phyloP scores from a whole-genome alignment of 2,113 vertebrate genomes.

The Cephalopholis sonnerati region DNA sequence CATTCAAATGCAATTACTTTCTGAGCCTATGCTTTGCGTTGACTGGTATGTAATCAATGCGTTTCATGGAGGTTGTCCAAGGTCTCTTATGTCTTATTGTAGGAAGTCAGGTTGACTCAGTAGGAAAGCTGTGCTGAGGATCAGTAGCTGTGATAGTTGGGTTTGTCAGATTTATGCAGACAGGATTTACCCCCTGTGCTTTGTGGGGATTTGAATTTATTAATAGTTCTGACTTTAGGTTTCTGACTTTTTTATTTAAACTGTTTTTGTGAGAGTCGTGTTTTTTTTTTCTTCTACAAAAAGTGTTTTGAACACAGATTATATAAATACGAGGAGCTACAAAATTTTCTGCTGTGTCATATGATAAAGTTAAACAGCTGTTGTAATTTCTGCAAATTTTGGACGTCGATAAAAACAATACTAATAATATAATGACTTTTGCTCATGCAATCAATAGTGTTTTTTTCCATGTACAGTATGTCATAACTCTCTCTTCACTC shows the following conservation, averaged over 20 bases:
- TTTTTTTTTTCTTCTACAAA: background rate
- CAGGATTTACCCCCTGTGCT: conserved; percentile 2
- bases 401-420: no score
- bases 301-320: background rate
- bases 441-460: no score
- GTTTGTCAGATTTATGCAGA: conserved; percentile 14
- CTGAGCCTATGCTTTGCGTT: background rate
- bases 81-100: conserved; percentile 2
- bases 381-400: no score
- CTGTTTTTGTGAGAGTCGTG: background rate
- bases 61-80: background rate
- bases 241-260: background rate
- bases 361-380: no score
- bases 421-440: no score
- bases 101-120: background rate
- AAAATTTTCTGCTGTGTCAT: background rate
- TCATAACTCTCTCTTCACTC: no score
- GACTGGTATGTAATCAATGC: background rate
- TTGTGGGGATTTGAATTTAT: conserved; percentile 28
- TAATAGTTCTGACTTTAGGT: background rate
- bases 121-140: background rate
- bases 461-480: no score
- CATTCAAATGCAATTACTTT: conserved; percentile 8
- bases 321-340: background rate
- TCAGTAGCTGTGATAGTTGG: conserved; percentile 17